Evolutionary conservation across 2,797 vertebrate species (phyloP).

Genomic region (Dendrocincla tyrannina): DNA sequence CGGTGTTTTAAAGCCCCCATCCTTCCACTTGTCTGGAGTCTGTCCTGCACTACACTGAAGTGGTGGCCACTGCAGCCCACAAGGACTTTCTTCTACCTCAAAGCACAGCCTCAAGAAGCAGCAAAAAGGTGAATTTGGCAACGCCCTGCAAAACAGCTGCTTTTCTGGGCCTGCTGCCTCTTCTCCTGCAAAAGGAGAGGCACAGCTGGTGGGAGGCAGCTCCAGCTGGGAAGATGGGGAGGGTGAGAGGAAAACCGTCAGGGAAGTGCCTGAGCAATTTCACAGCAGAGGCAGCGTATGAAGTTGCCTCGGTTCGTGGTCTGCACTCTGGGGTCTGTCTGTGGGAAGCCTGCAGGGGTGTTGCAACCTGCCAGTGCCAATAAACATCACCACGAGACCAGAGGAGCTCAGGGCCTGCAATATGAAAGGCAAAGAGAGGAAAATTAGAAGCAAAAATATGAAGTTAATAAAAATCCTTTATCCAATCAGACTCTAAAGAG

Average conservation of each 20-base stretch:
- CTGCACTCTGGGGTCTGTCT: constrained; percentile 66
- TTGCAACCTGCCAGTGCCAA: constrained; percentile 68
- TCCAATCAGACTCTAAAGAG: constrained; percentile 73
- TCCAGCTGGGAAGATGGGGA: constrained; percentile 28
- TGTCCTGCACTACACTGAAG: neutral
- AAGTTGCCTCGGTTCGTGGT: constrained; percentile 46
- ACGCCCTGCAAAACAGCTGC: neutral
- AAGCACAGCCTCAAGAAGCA: neutral
- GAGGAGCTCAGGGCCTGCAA: constrained; percentile 44
- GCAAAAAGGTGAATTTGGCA: neutral
- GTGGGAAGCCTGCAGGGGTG: constrained; percentile 62
- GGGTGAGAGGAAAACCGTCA: neutral
- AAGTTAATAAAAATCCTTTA: constrained; percentile 78
- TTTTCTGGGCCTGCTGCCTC: constrained; percentile 13
- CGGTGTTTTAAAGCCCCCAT: neutral
- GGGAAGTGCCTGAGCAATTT: constrained; percentile 62
- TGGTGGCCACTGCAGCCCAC: neutral
- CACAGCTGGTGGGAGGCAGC: neutral
- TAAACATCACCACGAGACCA: constrained; percentile 69
- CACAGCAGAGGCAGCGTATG: constrained; percentile 40
- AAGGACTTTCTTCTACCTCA: neutral
- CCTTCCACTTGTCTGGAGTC: neutral
- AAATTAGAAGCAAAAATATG: constrained; percentile 76
- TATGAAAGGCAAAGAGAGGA: constrained; percentile 69
- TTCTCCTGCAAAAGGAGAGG: constrained; percentile 27